Conservation (phyloP, 2,797 vertebrate genomes). For the Tapirus indicus region DNA sequence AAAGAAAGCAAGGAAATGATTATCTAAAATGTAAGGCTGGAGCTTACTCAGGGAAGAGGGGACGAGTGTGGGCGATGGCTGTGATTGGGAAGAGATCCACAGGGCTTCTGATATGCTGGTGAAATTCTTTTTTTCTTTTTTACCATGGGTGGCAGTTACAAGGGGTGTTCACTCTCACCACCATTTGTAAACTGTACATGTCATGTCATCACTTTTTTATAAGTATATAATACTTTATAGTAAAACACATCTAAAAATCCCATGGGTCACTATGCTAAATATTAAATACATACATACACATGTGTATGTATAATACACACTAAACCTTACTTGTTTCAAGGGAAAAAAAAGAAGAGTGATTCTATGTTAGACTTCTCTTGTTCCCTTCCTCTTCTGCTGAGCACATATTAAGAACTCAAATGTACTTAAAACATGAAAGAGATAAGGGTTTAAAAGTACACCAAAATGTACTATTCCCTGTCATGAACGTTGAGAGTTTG, state of each 20-base stretch:
- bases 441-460: neutral
- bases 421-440: slow-evolving; percentile 31
- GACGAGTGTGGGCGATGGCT: neutral
- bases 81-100: neutral
- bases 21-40: neutral
- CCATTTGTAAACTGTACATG: neutral
- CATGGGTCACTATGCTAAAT: neutral
- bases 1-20: neutral
- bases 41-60: neutral
- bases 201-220: slow-evolving; percentile 7
- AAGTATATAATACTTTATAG: neutral
- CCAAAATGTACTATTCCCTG: neutral
- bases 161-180: neutral
- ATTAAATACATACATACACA: neutral
- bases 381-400: slow-evolving; percentile 7
- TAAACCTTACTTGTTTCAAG: neutral
- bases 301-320: neutral
- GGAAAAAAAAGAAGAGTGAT: neutral
- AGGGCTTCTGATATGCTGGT: neutral
- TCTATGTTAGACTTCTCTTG: neutral
- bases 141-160: neutral
- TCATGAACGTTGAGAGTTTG: neutral
- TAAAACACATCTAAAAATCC: slow-evolving; percentile 2
- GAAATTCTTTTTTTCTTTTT: neutral
- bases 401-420: neutral